These are phyloP conservation scores for Eubasilissa splendida DNA, from an alignment of 2,888 invertebrate species.

Conservation along the genomic window DNA sequence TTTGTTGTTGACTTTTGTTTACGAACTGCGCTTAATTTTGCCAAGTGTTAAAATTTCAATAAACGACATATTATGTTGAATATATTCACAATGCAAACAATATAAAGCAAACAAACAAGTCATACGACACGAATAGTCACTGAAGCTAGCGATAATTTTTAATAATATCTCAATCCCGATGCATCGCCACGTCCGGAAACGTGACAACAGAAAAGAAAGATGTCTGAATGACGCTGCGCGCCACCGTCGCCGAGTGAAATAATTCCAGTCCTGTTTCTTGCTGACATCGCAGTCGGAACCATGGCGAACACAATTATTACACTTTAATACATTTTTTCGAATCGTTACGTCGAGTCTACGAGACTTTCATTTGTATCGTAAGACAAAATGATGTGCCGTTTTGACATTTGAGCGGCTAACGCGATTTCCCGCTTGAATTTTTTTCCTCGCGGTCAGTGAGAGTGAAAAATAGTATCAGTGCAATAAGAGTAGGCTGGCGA, in stretches of 20 bases:
- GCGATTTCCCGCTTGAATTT: conserved; percentile 12
- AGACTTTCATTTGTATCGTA: background rate
- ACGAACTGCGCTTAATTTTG: too few relatives aligned
- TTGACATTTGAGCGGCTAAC: background rate
- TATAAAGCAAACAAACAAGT: background rate
- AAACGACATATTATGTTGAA: too few relatives aligned
- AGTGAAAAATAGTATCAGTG: conserved; percentile 15
- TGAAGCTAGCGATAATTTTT: background rate
- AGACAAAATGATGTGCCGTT: background rate
- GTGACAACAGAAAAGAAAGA: conserved; percentile 21
- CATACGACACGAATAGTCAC: background rate
- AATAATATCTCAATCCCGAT: conserved; percentile 9
- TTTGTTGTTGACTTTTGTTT: too few relatives aligned
- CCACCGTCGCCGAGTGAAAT: background rate
- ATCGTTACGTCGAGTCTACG: background rate
- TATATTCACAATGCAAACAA: too few relatives aligned
- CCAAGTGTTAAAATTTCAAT: too few relatives aligned
- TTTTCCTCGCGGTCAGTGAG: conserved; percentile 23
- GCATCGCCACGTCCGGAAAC: conserved; percentile 23
- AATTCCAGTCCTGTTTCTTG: background rate
- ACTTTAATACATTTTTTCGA: background rate
- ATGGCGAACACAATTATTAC: background rate
- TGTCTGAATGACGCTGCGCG: conserved; percentile 3
- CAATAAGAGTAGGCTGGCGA: background rate
- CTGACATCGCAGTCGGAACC: background rate